Evolutionary conservation across 2,113 vertebrate genomes (phyloP).

Genomic region (Nannospalax galili): DNA sequence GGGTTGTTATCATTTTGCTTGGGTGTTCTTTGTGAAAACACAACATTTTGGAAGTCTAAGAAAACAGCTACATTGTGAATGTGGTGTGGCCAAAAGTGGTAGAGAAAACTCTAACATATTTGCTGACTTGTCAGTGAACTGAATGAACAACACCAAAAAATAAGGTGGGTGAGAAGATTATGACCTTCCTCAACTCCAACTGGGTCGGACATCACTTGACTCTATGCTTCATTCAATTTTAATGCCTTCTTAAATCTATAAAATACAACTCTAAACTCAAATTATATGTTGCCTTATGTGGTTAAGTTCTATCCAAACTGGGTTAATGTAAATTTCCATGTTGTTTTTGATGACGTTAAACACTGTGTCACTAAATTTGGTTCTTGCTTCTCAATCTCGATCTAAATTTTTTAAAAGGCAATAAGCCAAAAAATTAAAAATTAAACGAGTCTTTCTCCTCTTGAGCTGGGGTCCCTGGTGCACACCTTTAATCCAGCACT

Average conservation of each 20-base stretch:
- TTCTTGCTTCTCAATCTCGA: neutral
- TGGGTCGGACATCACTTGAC: too few species aligned
- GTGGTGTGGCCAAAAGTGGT: neutral
- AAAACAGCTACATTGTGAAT: neutral
- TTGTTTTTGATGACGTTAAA: neutral
- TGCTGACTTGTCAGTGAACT: neutral
- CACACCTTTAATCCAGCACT: too few species aligned
- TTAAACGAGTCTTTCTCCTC: too few species aligned
- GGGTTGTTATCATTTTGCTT: neutral
- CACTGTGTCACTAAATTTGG: rapidly evolving
- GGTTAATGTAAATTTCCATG: neutral
- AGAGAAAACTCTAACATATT: neutral
- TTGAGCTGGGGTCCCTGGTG: too few species aligned
- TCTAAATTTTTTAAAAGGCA: too few species aligned
- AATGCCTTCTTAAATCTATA: neutral
- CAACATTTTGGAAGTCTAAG: neutral
- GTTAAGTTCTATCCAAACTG: neutral
- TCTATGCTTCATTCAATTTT: neutral
- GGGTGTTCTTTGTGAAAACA: neutral
- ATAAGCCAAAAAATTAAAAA: neutral
- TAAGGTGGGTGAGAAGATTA: neutral
- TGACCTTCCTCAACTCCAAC: too few species aligned
- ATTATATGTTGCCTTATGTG: neutral
- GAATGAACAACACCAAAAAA: neutral
- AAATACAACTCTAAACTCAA: neutral